A percentile compares a stretch with the other conserved stretches of the same genome.
These are phyloP conservation scores for Sylvia atricapilla DNA, from an alignment of 2,113 vertebrate genomes.

Conservation along the genomic window DNA sequence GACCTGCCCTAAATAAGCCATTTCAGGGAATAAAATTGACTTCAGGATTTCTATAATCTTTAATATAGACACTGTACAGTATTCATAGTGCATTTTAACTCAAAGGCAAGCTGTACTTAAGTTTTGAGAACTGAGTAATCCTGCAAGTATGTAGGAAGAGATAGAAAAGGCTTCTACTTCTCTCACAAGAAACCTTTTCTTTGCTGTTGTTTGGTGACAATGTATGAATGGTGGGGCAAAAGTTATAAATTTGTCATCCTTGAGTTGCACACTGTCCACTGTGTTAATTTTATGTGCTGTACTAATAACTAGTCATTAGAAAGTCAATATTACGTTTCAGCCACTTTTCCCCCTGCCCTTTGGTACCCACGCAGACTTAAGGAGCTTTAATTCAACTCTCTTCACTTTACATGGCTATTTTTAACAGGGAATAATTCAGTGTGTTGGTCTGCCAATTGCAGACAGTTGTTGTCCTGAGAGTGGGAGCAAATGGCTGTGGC, in stretches of 20 bases:
- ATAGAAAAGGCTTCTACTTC: not conserved
- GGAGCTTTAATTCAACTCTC: not conserved
- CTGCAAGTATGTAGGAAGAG: not conserved
- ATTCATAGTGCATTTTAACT: not conserved
- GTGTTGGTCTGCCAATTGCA: not conserved
- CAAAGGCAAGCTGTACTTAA: not conserved
- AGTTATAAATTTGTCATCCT: not conserved
- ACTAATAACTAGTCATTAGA: not conserved
- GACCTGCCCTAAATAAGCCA: not conserved
- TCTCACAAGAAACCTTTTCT: not conserved
- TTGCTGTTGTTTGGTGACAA: not conserved
- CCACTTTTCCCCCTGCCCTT: not conserved
- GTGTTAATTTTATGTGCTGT: not conserved
- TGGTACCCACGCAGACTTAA: not conserved
- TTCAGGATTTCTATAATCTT: not conserved
- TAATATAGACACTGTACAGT: not conserved
- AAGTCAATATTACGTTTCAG: not conserved
- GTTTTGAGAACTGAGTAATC: not conserved
- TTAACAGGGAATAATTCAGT: not conserved
- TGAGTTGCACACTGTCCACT: not conserved
- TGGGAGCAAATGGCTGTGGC: not conserved
- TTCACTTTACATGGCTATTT: not conserved
- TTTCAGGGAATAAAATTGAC: not conserved
- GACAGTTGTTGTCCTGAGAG: not conserved
- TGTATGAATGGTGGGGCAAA: not conserved